Evolutionary conservation across 2,888 invertebrate genomes (phyloP).

Genomic region (Norana najaformis): DNA sequence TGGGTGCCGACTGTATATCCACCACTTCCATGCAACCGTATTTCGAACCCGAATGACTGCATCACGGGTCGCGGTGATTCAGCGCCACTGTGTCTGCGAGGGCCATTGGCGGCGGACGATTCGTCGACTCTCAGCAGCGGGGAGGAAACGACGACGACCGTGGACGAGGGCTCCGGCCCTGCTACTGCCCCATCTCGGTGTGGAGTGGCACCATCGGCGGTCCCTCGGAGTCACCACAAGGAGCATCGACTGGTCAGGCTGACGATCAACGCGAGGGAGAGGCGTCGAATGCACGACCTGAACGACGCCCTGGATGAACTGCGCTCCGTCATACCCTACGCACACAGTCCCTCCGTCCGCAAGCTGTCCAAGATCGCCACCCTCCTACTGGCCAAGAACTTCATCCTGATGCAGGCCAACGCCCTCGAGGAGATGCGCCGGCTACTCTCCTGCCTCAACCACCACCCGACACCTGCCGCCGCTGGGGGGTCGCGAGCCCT

Average conservation of each 20-base stretch:
- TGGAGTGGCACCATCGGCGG: background rate
- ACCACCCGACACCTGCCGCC: constrained; percentile 18
- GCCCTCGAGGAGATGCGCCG: constrained; percentile 58
- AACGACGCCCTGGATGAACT: constrained; percentile 63
- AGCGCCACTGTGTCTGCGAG: background rate
- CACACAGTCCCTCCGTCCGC: constrained; percentile 61
- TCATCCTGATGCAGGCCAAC: constrained; percentile 62
- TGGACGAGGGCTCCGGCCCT: background rate
- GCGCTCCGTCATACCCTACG: constrained; percentile 62
- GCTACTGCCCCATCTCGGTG: background rate
- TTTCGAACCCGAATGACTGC: background rate
- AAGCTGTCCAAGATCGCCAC: constrained; percentile 62
- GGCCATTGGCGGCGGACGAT: background rate
- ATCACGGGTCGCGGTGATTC: background rate
- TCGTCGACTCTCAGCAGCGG: background rate
- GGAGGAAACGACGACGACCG: background rate
- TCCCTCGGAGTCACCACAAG: background rate
- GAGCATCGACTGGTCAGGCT: constrained; percentile 47
- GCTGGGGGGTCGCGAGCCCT: background rate
- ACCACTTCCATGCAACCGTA: background rate
- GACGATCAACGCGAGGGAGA: constrained; percentile 64
- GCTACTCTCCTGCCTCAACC: constrained; percentile 57
- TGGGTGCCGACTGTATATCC: background rate
- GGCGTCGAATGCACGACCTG: constrained; percentile 65
- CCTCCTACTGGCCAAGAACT: constrained; percentile 60